phyloP scores from a whole-genome alignment of 2,888 invertebrate species.

The Sesamia inferens region DNA sequence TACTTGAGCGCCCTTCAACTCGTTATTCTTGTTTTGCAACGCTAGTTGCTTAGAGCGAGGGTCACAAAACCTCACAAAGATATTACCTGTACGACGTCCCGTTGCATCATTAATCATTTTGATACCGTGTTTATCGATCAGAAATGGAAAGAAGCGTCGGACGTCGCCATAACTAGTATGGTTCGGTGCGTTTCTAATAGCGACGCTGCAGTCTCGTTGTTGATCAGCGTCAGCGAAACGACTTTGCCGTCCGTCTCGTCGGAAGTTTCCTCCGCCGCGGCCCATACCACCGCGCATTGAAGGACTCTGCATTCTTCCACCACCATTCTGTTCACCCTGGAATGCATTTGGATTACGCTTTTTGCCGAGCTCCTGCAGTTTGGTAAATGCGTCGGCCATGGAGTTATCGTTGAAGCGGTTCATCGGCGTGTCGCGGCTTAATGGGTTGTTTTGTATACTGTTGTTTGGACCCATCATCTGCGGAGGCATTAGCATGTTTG shows the following conservation, averaged over 20 bases:
- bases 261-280: slow-evolving; percentile 70
- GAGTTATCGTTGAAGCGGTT: slow-evolving; percentile 77
- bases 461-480: slow-evolving; percentile 62
- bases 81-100: slow-evolving; percentile 94
- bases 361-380: slow-evolving; percentile 87
- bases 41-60: slow-evolving; percentile 93
- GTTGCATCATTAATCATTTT: slow-evolving; percentile 95
- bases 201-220: slow-evolving; percentile 90
- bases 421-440: slow-evolving; percentile 59
- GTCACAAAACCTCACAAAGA: slow-evolving; percentile 94
- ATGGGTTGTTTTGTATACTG: slow-evolving; percentile 66
- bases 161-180: slow-evolving; percentile 95
- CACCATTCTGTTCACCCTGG: slow-evolving; percentile 78
- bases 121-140: slow-evolving; percentile 95
- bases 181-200: slow-evolving; percentile 93
- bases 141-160: slow-evolving; percentile 94
- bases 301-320: slow-evolving; percentile 59
- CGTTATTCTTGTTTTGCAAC: slow-evolving; percentile 91
- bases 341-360: slow-evolving; percentile 91
- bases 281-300: slow-evolving; percentile 63
- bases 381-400: slow-evolving; percentile 79
- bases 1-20: slow-evolving; percentile 92
- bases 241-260: slow-evolving; percentile 75
- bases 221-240: slow-evolving; percentile 77
- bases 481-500: slow-evolving; percentile 50